Evolutionary conservation across 2,888 invertebrate species (phyloP).

Genomic region (Drosophila hawaiiensis): DNA sequence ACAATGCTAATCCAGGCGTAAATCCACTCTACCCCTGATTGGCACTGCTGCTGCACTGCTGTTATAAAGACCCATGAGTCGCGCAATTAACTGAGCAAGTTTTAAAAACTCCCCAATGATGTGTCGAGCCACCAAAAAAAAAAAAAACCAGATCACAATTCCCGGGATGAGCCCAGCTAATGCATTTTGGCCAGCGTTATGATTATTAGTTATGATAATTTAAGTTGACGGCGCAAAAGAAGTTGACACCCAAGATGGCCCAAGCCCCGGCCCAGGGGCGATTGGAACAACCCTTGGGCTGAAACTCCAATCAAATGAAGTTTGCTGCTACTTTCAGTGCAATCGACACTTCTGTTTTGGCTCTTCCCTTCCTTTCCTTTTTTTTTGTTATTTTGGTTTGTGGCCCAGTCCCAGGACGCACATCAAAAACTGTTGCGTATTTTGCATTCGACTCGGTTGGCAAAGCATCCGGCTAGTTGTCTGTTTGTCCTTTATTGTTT

Average conservation of each 20-base stretch:
- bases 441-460: constrained; percentile 64
- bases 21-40: constrained; percentile 57
- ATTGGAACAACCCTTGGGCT: constrained; percentile 57
- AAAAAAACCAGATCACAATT: constrained; percentile 51
- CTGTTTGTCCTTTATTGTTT: constrained; percentile 69
- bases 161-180: constrained; percentile 30
- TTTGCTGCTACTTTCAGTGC: constrained; percentile 55
- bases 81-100: constrained; percentile 65
- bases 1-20: constrained; percentile 48
- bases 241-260: constrained; percentile 68
- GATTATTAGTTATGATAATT: constrained; percentile 80
- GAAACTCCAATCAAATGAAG: constrained; percentile 46
- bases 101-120: constrained; percentile 73
- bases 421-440: constrained; percentile 81
- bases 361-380: background rate
- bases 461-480: constrained; percentile 49
- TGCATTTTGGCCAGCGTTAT: constrained; percentile 71
- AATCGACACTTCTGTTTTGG: constrained; percentile 57
- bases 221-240: constrained; percentile 70
- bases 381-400: constrained; percentile 3
- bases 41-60: constrained; percentile 10
- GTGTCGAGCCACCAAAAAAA: constrained; percentile 21
- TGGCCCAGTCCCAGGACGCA: constrained; percentile 63
- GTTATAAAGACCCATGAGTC: constrained; percentile 60
- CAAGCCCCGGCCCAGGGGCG: constrained; percentile 8